phyloP scores from a whole-genome alignment of 1,140 invertebrate genomes.

The Nilaparvata lugens region DNA sequence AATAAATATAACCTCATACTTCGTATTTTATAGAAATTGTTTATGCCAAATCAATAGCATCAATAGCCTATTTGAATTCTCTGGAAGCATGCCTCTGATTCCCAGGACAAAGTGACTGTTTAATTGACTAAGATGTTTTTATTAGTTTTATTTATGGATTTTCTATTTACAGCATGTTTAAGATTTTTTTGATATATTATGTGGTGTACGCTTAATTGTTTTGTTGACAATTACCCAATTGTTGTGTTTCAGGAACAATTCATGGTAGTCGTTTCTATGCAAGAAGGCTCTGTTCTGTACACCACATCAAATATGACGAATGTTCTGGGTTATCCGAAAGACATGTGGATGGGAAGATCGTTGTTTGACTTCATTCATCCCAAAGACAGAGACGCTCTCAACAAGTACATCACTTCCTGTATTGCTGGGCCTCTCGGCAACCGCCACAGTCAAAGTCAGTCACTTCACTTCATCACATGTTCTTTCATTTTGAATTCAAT shows the following conservation, averaged over 20 bases:
- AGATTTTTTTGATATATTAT: no score
- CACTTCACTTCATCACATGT: background rate
- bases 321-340: constrained; percentile 67
- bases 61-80: no score
- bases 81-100: no score
- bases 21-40: no score
- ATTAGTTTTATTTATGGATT: no score
- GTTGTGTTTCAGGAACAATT: constrained; percentile 43
- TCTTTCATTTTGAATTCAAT: no score
- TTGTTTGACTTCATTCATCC: constrained; percentile 81
- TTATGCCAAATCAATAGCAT: no score
- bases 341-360: constrained; percentile 75
- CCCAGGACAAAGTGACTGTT: no score
- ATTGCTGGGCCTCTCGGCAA: constrained; percentile 17
- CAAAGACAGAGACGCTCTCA: constrained; percentile 55
- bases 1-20: no score
- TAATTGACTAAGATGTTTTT: no score
- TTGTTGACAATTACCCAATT: background rate
- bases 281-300: constrained; percentile 68
- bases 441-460: background rate
- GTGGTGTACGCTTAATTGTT: no score
- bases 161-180: no score
- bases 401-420: constrained; percentile 47
- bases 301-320: constrained; percentile 58
- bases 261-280: constrained; percentile 69